Evolutionary conservation across 2,113 vertebrate species (phyloP).

Genomic region (Odocoileus hemionus): DNA sequence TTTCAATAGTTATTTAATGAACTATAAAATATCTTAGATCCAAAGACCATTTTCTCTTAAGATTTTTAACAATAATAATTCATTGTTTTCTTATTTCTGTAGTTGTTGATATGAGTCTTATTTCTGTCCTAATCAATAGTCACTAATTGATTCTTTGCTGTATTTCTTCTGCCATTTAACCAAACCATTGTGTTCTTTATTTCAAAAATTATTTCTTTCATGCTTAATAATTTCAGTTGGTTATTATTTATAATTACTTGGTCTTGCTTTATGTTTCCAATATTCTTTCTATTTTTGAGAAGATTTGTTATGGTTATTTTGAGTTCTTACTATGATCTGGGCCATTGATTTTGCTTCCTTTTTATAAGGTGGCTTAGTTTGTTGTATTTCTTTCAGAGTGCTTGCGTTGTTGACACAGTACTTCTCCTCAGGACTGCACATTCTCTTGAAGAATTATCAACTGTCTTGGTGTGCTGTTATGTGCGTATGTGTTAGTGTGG

Average conservation of each 20-base stretch:
- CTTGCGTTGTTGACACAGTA: not conserved
- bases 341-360: not conserved
- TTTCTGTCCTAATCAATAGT: not conserved
- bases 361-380: not conserved
- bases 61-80: not conserved
- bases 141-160: not conserved
- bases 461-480: not conserved
- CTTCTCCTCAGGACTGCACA: not conserved
- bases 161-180: not conserved
- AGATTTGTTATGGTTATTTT: not conserved
- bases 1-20: not conserved
- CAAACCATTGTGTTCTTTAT: not conserved
- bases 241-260: not conserved
- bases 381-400: not conserved
- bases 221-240: not conserved
- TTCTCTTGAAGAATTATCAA: not conserved
- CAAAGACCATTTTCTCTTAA: not conserved
- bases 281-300: slow-evolving; percentile 1
- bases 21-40: not conserved
- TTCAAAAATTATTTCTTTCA: not conserved
- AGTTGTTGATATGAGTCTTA: not conserved
- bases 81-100: not conserved
- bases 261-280: not conserved
- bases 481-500: not conserved
- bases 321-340: not conserved